These are phyloP conservation scores for Steinernema feltiae DNA, from an alignment of 1,140 invertebrate genomes.

Conservation along the genomic window DNA sequence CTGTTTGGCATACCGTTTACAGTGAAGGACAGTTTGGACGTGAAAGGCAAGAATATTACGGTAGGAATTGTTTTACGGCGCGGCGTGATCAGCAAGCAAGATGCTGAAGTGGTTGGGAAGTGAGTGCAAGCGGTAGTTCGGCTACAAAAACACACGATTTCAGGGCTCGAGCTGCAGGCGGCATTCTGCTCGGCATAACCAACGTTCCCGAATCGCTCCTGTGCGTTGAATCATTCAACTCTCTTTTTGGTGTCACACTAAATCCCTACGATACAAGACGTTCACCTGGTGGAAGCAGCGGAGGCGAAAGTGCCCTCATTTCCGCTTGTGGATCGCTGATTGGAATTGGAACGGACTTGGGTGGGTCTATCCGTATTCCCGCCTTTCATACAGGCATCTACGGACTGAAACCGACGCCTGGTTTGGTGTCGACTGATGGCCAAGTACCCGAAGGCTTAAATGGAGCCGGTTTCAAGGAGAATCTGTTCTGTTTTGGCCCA, in stretches of 20 bases:
- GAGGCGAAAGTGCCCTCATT: conserved; percentile 60
- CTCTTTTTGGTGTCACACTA: conserved; percentile 71
- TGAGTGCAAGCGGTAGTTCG: background rate
- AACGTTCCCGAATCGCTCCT: conserved; percentile 76
- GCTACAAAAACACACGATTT: background rate
- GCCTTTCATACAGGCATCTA: conserved; percentile 86
- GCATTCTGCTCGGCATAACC: conserved; percentile 70
- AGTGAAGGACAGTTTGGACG: conserved; percentile 22
- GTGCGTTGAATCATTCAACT: conserved; percentile 78
- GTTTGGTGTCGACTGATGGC: background rate
- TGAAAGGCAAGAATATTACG: conserved; percentile 16
- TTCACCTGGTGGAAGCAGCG: conserved; percentile 68
- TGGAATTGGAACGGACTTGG: conserved; percentile 85
- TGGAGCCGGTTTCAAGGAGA: background rate
- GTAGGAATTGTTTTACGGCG: conserved; percentile 7
- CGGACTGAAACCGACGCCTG: conserved; percentile 79
- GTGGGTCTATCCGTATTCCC: conserved; percentile 87
- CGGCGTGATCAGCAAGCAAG: background rate
- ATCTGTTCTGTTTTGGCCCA: conserved; percentile 22
- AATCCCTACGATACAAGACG: conserved; percentile 81
- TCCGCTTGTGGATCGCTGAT: conserved; percentile 73
- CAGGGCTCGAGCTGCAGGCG: conserved; percentile 63
- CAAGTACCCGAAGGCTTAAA: conserved; percentile 7
- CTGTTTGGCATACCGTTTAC: conserved; percentile 29
- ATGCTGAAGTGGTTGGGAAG: conserved; percentile 15